Conservation (phyloP, 2,797 vertebrate species). For the Lepilemur septentrionalis region DNA sequence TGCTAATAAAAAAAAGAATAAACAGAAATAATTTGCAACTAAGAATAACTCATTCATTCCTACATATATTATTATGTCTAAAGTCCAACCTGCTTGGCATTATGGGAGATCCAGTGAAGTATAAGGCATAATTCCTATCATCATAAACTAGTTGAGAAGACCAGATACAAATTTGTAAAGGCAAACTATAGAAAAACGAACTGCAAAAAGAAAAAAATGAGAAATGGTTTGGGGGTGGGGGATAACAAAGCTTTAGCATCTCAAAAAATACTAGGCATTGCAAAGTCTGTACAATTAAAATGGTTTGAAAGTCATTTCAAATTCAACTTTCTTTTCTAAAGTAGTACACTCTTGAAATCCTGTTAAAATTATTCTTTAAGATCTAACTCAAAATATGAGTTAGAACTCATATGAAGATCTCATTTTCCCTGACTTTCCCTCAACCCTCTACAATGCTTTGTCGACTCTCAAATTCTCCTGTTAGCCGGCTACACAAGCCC, state of each 20-base stretch:
- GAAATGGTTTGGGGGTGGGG: not conserved
- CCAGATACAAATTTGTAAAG: not conserved
- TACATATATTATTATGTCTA: not conserved
- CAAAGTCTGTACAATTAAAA: not conserved
- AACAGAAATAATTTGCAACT: not conserved
- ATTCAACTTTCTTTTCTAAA: conserved; percentile 30
- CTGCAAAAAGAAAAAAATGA: not conserved
- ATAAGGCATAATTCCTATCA: not conserved
- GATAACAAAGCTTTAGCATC: not conserved
- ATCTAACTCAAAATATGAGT: not conserved
- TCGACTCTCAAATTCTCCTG: not conserved
- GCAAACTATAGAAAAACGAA: not conserved
- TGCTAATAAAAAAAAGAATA: not conserved
- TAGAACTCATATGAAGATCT: not conserved
- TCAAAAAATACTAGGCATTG: conserved; percentile 4
- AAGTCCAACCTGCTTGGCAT: not conserved
- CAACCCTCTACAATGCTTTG: not conserved
- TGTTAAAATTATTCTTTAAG: not conserved
- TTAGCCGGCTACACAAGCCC: not conserved
- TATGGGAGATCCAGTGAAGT: not conserved
- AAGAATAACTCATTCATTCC: not conserved
- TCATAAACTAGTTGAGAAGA: not conserved
- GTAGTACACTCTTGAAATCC: not conserved
- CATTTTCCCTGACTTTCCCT: not conserved
- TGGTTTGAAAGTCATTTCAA: not conserved